Percentiles rank a stretch among this genome's conserved stretches.
Conservation (phyloP, 2,113 vertebrate genomes). For the Apteryx owenii region DNA sequence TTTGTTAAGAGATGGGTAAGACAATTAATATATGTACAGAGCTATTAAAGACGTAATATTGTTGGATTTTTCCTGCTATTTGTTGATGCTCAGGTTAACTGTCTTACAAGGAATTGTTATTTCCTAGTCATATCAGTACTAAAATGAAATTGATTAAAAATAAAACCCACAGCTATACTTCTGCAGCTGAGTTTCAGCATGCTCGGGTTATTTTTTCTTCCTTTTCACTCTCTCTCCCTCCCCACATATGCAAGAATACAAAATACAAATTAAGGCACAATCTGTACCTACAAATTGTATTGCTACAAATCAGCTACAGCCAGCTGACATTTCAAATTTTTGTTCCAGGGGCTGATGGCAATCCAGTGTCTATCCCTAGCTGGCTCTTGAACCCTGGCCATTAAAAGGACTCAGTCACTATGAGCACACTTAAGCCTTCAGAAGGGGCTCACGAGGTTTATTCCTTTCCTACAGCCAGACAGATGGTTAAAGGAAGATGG, state of each 20-base stretch:
- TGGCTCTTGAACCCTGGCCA: neutral
- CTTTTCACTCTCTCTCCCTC: neutral
- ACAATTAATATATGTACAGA: neutral
- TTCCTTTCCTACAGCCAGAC: neutral
- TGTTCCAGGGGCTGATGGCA: neutral
- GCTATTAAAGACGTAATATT: neutral
- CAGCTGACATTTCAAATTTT: neutral
- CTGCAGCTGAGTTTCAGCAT: neutral
- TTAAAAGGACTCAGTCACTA: neutral
- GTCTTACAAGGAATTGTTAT: neutral
- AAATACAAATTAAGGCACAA: neutral
- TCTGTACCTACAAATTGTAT: neutral
- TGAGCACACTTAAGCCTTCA: slow-evolving; percentile 12
- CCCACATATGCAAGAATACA: neutral
- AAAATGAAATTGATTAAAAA: neutral
- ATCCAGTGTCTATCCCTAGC: neutral
- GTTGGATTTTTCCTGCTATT: neutral
- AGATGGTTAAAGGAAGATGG: slow-evolving; percentile 29
- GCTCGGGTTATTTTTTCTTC: neutral
- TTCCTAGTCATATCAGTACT: neutral
- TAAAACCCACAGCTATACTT: neutral
- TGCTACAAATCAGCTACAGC: neutral
- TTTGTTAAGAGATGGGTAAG: neutral
- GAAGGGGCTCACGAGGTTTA: neutral
- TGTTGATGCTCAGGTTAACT: neutral